These are phyloP conservation scores for Parasteatoda tepidariorum DNA, from an alignment of 1,140 invertebrate genomes.

Conservation along the genomic window DNA sequence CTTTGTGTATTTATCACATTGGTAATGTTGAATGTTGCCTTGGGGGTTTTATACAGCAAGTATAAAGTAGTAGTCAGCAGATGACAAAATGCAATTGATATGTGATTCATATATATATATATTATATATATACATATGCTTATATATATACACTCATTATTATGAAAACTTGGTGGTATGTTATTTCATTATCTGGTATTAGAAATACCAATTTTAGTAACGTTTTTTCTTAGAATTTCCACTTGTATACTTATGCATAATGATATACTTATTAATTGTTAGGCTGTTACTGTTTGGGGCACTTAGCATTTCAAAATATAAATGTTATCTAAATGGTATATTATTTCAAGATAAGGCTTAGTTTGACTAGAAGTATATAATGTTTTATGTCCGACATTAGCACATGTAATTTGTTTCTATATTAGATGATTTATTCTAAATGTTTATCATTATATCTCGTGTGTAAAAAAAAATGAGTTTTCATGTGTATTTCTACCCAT, in stretches of 20 bases:
- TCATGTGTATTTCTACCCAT: conserved; percentile 38
- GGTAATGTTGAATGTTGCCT: conserved; percentile 50
- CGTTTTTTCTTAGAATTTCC: conserved; percentile 30
- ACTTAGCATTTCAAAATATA: conserved; percentile 36
- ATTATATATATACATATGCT: conserved; percentile 26
- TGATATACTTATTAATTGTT: conserved; percentile 53
- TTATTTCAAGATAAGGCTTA: conserved; percentile 40
- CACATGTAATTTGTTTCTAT: conserved; percentile 37
- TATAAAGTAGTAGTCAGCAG: conserved; percentile 32
- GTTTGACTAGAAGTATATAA: conserved; percentile 27
- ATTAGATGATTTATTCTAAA: conserved; percentile 41
- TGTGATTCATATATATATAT: conserved; percentile 50
- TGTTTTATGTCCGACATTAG: conserved; percentile 28
- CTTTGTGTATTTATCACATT: conserved; percentile 23
- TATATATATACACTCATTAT: conserved; percentile 34
- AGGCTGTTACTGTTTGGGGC: conserved; percentile 40
- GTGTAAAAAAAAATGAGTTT: conserved; percentile 31
- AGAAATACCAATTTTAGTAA: conserved; percentile 29
- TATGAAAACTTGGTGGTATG: conserved; percentile 40
- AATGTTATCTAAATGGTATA: conserved; percentile 36
- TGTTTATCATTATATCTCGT: conserved; percentile 32
- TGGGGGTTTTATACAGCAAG: conserved; percentile 57
- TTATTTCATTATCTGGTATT: conserved; percentile 21
- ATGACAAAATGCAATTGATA: conserved; percentile 44
- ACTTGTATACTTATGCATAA: conserved; percentile 11